phyloP scores from a whole-genome alignment of 2,888 invertebrate species.

The Drosophila testacea region DNA sequence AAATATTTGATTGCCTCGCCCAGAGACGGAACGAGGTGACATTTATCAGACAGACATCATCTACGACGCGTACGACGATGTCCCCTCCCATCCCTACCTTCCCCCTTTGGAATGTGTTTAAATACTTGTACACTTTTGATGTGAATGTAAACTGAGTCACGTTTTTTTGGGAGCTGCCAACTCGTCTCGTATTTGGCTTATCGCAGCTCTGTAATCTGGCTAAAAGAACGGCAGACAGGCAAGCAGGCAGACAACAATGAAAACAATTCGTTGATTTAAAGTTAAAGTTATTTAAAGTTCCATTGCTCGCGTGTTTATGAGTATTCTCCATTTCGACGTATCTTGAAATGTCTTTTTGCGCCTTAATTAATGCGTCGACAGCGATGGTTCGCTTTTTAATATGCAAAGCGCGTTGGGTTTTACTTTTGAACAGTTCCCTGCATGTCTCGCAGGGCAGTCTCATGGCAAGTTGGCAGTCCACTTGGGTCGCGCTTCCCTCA shows the following conservation, averaged over 20 bases:
- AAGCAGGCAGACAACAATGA: constrained; percentile 17
- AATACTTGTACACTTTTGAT: constrained; percentile 10
- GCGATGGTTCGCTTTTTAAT: constrained; percentile 51
- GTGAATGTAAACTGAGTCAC: constrained; percentile 63
- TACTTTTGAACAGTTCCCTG: constrained; percentile 31
- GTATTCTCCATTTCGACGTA: constrained; percentile 22
- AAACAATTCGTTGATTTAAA: constrained; percentile 49
- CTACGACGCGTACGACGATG: constrained; percentile 49
- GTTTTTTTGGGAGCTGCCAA: constrained; percentile 62
- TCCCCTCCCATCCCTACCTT: neutral
- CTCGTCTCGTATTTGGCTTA: constrained; percentile 41
- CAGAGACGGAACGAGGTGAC: constrained; percentile 47
- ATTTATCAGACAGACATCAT: constrained; percentile 65
- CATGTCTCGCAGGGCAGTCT: constrained; percentile 21
- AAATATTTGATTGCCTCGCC: constrained; percentile 71
- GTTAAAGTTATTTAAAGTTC: constrained; percentile 63
- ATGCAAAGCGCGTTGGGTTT: constrained; percentile 64
- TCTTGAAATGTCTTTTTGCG: constrained; percentile 42
- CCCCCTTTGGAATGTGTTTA: neutral
- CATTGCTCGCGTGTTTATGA: constrained; percentile 64
- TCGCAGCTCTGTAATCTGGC: constrained; percentile 60
- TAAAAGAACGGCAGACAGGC: constrained; percentile 4
- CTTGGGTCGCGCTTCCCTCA: constrained; percentile 23
- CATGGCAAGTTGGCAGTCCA: constrained; percentile 47
- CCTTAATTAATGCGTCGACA: constrained; percentile 68